Evolutionary conservation across 2,888 invertebrate species (phyloP).

Genomic region (Dione vanillae): DNA sequence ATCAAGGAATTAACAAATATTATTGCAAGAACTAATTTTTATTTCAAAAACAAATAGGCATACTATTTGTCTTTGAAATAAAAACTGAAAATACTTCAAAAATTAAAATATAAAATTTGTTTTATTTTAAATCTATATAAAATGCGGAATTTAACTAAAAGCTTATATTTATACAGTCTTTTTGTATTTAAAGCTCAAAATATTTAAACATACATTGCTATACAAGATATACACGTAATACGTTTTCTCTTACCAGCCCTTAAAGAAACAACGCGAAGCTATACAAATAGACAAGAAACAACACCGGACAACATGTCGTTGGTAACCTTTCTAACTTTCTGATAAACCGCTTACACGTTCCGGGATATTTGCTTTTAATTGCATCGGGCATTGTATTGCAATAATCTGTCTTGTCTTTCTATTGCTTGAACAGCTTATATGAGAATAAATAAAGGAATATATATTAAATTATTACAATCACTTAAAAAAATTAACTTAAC

Average conservation of each 20-base stretch:
- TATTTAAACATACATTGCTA: not conserved
- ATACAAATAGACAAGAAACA: slow-evolving; percentile 47
- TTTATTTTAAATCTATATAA: too few relatives aligned
- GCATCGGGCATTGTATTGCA: slow-evolving; percentile 36
- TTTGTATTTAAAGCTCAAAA: not conserved
- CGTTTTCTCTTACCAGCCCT: not conserved
- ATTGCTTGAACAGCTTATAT: not conserved
- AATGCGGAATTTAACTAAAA: too few relatives aligned
- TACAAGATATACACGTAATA: not conserved
- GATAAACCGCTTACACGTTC: slow-evolving; percentile 41
- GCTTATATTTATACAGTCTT: too few relatives aligned
- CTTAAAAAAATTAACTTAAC: too few relatives aligned
- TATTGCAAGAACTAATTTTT: too few relatives aligned
- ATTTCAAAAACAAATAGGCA: too few relatives aligned
- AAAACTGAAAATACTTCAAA: too few relatives aligned
- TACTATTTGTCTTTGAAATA: too few relatives aligned
- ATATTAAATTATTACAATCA: too few relatives aligned
- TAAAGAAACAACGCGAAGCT: slow-evolving; percentile 2
- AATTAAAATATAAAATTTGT: too few relatives aligned
- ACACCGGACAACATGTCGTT: slow-evolving; percentile 46
- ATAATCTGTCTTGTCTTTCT: slow-evolving; percentile 26
- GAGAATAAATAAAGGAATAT: not conserved
- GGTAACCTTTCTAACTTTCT: slow-evolving; percentile 46
- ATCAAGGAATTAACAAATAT: too few relatives aligned
- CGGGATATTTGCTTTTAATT: slow-evolving; percentile 38